Base-by-base conservation (phyloP, 2,797 vertebrate genomes). In the Epinephelus coioides region DNA sequence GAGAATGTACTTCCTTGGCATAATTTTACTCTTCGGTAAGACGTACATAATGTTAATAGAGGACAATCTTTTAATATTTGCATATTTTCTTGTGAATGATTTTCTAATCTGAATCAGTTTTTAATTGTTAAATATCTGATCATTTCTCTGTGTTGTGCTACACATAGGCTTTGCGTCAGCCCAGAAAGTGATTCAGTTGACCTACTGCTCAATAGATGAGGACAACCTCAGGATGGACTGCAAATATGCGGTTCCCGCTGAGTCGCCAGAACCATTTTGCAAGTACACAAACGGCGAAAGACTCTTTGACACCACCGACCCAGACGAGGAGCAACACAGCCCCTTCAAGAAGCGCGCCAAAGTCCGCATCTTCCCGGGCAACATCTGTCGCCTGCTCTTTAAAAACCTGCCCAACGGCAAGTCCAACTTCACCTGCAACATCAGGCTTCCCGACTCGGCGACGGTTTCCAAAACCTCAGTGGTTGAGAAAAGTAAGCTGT, bases 401-500 rank as follows among this genome's bases (percentile, higher is more conserved):
- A 93, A 69, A 63, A 88, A 85, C 71, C 73, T 94, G 18, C 75
- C 90, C 13, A 82, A 63, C 0, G 90, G 91, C 74, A 88, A 87
- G 60, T 81, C 91, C 71, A 88, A 81, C 79, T 95, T 91, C 82
- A 93, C 89, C 79, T 96, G 95, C 88, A 90, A 43, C 84, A 90
- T 95, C 79, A 91, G 69, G 50, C 86, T 85, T 75, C 27, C 46
- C 0, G 38, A 78, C 69, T 78, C 57, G 1, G 19, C 2, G 21
- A 71, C 30, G 0, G 87, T 25, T 0, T 18, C 73, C 50, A 85
- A 81, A 82, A 80, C 49, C n/a, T 69, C 76, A 6, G 76, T 74
- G 69, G 90, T 95, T 1, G 92, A 94, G 0, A 96, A 94, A 85
- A 92, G 95, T 96, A 93, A 93, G 91, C 55, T n/a, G 21, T 73